Evolutionary conservation across 2,888 invertebrate genomes (phyloP).

Genomic region (Andrena chrysosceles): DNA sequence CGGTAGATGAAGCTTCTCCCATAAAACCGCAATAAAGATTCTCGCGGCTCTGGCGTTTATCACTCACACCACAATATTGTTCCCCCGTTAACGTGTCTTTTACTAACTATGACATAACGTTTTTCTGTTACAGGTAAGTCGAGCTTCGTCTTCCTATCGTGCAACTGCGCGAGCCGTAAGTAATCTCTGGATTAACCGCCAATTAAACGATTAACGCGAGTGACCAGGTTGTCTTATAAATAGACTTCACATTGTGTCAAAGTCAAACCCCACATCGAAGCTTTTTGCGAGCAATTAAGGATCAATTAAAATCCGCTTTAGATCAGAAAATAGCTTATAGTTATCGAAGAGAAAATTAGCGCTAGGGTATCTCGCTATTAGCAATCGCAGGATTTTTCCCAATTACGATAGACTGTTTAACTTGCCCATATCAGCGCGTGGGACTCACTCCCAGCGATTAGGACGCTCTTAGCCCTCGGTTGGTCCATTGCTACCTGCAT

Average conservation of each 20-base stretch:
- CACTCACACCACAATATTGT: neutral
- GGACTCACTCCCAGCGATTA: no score
- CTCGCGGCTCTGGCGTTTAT: neutral
- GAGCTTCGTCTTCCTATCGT: neutral
- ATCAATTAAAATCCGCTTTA: no score
- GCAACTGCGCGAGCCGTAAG: conserved; percentile 31
- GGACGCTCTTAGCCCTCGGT: no score
- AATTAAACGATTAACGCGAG: conserved; percentile 26
- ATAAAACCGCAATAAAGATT: neutral
- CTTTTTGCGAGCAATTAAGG: neutral
- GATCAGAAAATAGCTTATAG: no score
- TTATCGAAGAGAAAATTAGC: no score
- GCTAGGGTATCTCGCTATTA: no score
- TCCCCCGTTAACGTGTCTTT: neutral
- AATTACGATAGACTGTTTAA: no score
- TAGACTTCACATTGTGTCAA: neutral
- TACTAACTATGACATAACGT: conserved; percentile 18
- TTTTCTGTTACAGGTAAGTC: conserved; percentile 70
- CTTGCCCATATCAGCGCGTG: no score
- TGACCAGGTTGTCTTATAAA: neutral
- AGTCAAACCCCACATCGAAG: conserved; percentile 16
- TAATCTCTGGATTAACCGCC: conserved; percentile 18
- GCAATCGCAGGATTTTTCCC: no score
- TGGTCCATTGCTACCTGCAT: no score
- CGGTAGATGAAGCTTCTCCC: neutral